Evolutionary conservation across 2,797 vertebrate genomes (phyloP).

Genomic region (Esox masquinongy): DNA sequence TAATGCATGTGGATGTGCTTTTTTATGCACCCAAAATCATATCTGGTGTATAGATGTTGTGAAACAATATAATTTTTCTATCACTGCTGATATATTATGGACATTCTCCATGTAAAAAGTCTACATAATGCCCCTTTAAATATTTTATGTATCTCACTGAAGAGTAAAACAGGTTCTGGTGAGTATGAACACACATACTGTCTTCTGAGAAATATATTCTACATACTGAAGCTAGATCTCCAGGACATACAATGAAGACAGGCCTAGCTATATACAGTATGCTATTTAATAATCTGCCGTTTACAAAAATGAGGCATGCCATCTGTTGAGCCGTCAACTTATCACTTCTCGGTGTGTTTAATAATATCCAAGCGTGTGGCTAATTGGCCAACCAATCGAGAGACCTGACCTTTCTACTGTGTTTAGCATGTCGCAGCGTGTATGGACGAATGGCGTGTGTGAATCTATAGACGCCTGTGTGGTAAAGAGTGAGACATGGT

Average conservation of each 20-base stretch:
- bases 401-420: conserved; percentile 47
- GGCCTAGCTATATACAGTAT: conserved; percentile 44
- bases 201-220: background rate
- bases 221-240: conserved; percentile 22
- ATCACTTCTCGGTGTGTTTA: conserved; percentile 42
- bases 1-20: no score
- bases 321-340: conserved; percentile 54
- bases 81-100: no score
- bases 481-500: conserved; percentile 2
- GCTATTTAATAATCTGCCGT: conserved; percentile 55
- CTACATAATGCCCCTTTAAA: no score
- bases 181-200: background rate
- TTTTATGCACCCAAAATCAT: no score
- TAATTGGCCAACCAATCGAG: conserved; percentile 44
- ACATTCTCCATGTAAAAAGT: no score
- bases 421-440: conserved; percentile 28
- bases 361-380: conserved; percentile 37
- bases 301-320: conserved; percentile 59
- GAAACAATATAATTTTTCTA: no score
- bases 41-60: no score
- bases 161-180: background rate
- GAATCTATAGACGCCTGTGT: background rate
- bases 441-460: conserved; percentile 10
- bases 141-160: background rate
- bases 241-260: conserved; percentile 35